Percentiles rank a stretch among this genome's conserved stretches.
Conservation (phyloP, 2,113 vertebrate genomes). For the Grallaria varia region DNA sequence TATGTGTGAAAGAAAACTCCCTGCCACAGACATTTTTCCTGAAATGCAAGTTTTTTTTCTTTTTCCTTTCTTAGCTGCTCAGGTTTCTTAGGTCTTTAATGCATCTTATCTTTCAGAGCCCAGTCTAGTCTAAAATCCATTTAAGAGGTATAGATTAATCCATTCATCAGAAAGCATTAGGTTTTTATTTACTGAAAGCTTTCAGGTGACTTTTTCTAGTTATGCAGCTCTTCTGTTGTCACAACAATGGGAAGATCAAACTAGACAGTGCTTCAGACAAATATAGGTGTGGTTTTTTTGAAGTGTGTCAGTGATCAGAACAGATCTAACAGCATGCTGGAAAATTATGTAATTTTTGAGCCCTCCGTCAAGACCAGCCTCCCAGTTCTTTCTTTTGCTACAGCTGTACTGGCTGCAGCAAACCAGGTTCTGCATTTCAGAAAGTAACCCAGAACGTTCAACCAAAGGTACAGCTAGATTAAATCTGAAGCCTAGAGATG, state of each 20-base stretch:
- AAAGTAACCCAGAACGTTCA: neutral
- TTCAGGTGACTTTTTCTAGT: neutral
- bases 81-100: neutral
- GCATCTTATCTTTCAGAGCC: neutral
- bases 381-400: neutral
- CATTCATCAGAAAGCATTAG: conserved; percentile 4
- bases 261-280: neutral
- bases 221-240: conserved; percentile 9
- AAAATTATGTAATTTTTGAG: neutral
- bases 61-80: neutral
- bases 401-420: neutral
- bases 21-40: neutral
- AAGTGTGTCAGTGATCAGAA: neutral
- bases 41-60: neutral
- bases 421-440: neutral
- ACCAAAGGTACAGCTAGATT: neutral
- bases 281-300: neutral
- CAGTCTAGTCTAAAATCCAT: neutral
- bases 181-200: conserved; percentile 32
- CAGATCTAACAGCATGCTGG: neutral
- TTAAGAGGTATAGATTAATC: neutral
- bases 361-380: neutral
- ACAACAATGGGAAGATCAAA: neutral
- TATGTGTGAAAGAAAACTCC: neutral
- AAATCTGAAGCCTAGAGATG: conserved; percentile 15